Base-by-base conservation (phyloP, 2,797 vertebrate species). In the Apogon talboti region DNA sequence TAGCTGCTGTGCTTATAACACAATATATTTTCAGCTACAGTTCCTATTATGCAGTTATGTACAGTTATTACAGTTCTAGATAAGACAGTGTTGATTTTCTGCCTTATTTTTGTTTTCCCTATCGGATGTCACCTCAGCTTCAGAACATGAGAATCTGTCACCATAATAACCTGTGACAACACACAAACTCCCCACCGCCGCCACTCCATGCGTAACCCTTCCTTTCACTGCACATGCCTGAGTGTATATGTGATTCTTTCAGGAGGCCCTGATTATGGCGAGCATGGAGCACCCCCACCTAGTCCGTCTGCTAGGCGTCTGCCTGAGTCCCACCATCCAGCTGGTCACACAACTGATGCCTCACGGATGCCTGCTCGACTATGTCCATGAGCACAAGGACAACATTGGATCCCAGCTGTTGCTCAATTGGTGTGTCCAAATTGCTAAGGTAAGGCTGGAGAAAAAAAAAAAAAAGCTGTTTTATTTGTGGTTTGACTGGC, bases 261-360 rank as follows among this genome's bases (percentile, higher is more conserved):
- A 99, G 98, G 98, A 99, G 93, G 97, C 98, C 68, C 94, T 98
- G 69, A 99, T 99, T 82, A 99, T 99, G 97, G 98, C 98, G 37
- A 99, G 97, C 86, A 97, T 99, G 96, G 96, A 98, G 81, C 97
- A 99, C 78, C 95, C 98, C 0, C 98, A 99, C 90, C 91, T 99
- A 83, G 97, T 98, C 49, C 94, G 97, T 46, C 92, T 99, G 37
- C 71, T 99, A 72, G 97, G 98, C 0, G 97, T 99, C 53, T 98
- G 96, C 74, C 76, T 99, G 84, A 99, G 96, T 89, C 97, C 96
- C 0, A 98, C 97, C n/a, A 98, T 99, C 74, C 97, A 99, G 67
- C 93, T 99, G 35, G 97, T 99, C 71, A 99, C 97, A 13, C 97
- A 99, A 81, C 94, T 99, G 49, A 99, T 99, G 97, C 97, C 97